A percentile compares a stretch with the other conserved stretches of the same genome.
These are phyloP conservation scores for Smittia sp. DNA, from an alignment of 2,888 invertebrate genomes.

Conservation along the genomic window DNA sequence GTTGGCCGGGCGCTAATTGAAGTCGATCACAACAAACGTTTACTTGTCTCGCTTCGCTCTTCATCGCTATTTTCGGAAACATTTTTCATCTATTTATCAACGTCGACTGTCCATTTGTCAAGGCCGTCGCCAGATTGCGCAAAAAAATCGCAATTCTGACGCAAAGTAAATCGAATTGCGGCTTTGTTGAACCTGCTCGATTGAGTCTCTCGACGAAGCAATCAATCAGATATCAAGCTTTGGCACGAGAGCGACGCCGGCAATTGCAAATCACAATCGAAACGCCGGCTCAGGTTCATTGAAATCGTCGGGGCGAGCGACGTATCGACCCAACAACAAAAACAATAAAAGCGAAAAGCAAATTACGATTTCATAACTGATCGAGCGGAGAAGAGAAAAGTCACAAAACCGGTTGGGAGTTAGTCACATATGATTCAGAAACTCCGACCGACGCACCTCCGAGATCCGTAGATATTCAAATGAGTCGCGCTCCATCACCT, in stretches of 20 bases:
- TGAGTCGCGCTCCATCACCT: not conserved
- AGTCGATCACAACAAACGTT: too few species aligned
- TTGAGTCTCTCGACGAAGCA: too few species aligned
- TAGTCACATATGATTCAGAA: not conserved
- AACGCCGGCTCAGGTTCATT: not conserved
- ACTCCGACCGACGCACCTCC: not conserved
- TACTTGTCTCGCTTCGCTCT: too few species aligned
- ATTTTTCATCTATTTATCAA: too few species aligned
- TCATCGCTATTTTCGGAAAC: too few species aligned
- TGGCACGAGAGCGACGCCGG: not conserved
- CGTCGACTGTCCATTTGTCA: too few species aligned
- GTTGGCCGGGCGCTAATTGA: too few species aligned
- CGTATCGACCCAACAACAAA: not conserved
- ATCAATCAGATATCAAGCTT: not conserved
- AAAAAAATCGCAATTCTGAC: too few species aligned
- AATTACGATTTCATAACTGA: constrained; percentile 4
- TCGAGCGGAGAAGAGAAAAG: not conserved
- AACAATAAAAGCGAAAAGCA: not conserved
- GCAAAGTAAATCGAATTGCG: too few species aligned
- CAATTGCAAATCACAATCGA: not conserved
- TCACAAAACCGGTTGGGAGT: not conserved
- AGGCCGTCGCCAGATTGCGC: too few species aligned
- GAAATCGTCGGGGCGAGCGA: too few species aligned
- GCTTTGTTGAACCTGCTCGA: too few species aligned
- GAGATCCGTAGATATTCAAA: not conserved